Conservation (phyloP, 2,113 vertebrate species). For the Arenaria interpres region DNA sequence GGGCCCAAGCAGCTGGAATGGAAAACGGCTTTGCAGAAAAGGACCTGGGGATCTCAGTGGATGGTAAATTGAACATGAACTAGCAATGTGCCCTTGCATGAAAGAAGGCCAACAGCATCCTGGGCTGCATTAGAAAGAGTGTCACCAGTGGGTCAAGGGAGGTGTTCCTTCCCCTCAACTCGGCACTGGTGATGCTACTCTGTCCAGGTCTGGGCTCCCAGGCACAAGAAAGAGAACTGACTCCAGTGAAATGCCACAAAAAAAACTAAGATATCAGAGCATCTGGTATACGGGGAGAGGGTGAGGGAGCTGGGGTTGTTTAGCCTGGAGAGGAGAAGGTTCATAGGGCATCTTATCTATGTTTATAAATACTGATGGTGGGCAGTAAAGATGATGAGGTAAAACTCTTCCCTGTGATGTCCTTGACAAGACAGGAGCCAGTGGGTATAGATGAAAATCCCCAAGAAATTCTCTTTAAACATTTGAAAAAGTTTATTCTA, state of each 20-base stretch:
- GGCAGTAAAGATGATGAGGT: background rate
- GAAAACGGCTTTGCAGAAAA: background rate
- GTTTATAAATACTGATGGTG: background rate
- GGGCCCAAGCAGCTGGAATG: background rate
- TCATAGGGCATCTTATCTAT: background rate
- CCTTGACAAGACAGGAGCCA: background rate
- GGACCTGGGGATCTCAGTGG: background rate
- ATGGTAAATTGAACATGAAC: background rate
- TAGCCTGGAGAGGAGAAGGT: background rate
- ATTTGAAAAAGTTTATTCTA: accelerated
- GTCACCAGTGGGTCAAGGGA: background rate
- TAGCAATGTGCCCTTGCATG: background rate
- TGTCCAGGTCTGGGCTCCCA: background rate
- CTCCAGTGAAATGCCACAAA: background rate
- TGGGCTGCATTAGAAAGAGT: background rate
- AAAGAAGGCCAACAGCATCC: background rate
- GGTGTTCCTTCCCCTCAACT: background rate
- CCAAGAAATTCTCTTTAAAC: background rate
- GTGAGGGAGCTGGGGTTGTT: background rate
- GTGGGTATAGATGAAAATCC: background rate
- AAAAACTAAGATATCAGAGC: background rate
- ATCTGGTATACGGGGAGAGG: background rate
- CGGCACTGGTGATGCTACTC: background rate
- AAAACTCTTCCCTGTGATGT: background rate
- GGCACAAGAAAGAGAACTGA: background rate